These are phyloP conservation scores for Gnathonemus longibarbis DNA, from an alignment of 2,113 vertebrate genomes.

Conservation along the genomic window DNA sequence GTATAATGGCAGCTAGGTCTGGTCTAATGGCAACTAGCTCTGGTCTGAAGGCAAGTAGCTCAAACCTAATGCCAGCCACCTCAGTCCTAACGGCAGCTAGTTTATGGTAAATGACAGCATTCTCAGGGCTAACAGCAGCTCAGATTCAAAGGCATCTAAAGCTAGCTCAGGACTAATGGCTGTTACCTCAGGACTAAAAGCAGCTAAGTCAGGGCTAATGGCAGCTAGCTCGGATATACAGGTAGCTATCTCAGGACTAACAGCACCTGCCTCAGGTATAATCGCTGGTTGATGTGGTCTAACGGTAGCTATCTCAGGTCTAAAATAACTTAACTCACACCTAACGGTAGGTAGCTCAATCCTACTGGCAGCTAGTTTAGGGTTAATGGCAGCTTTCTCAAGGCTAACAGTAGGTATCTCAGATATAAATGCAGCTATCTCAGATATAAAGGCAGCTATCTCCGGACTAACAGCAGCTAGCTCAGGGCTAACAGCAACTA, in stretches of 20 bases:
- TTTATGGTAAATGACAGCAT: too few relatives aligned
- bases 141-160: too few relatives aligned
- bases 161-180: not conserved
- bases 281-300: not conserved
- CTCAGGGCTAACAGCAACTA: not conserved
- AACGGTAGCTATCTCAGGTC: not conserved
- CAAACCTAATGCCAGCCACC: too few relatives aligned
- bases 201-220: not conserved
- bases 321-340: not conserved
- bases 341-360: not conserved
- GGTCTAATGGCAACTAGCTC: too few relatives aligned
- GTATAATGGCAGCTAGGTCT: too few relatives aligned
- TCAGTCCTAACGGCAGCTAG: too few relatives aligned
- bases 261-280: not conserved
- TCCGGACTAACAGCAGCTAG: not conserved
- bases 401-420: not conserved
- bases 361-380: not conserved
- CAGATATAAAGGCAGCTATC: not conserved
- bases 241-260: not conserved
- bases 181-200: too few relatives aligned
- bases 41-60: too few relatives aligned
- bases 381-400: too few relatives aligned
- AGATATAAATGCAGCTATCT: not conserved
- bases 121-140: too few relatives aligned
- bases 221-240: not conserved